These are phyloP conservation scores for Phrixothrix hirtus DNA, from an alignment of 2,888 invertebrate genomes.

Conservation along the genomic window DNA sequence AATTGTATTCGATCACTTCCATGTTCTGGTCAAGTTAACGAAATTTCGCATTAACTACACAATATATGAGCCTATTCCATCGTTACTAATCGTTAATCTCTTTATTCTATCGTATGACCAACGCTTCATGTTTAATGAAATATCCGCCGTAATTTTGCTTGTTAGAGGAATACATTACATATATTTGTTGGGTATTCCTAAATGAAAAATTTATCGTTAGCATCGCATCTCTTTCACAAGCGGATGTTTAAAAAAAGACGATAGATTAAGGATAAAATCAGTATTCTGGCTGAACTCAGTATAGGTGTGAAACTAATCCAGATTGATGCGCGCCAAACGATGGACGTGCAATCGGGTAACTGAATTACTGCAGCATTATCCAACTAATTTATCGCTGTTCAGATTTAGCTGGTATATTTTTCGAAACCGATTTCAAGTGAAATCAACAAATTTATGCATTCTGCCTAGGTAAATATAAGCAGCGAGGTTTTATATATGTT, in stretches of 20 bases:
- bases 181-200: slow-evolving; percentile 13
- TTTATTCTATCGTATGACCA: slow-evolving; percentile 33
- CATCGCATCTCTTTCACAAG: slow-evolving; percentile 13
- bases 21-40: slow-evolving; percentile 23
- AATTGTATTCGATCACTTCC: slow-evolving; percentile 20
- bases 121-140: slow-evolving; percentile 16
- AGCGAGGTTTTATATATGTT: slow-evolving; percentile 6
- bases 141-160: slow-evolving; percentile 9
- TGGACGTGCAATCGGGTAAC: slow-evolving; percentile 52
- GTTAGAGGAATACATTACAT: slow-evolving; percentile 22
- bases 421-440: slow-evolving; percentile 48
- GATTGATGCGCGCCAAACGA: slow-evolving; percentile 50
- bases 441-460: slow-evolving; percentile 48
- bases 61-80: slow-evolving; percentile 22
- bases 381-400: slow-evolving; percentile 50
- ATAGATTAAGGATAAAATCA: slow-evolving; percentile 25
- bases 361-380: slow-evolving; percentile 53
- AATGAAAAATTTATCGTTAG: slow-evolving; percentile 17
- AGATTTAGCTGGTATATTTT: slow-evolving; percentile 51
- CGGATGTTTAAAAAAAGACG: slow-evolving; percentile 19
- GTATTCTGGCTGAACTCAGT: slow-evolving; percentile 29
- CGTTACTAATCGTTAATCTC: slow-evolving; percentile 46
- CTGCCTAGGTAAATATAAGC: slow-evolving; percentile 33
- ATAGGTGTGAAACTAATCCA: slow-evolving; percentile 51
- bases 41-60: slow-evolving; percentile 17